A percentile compares a stretch with the other conserved stretches of the same genome.
Evolutionary conservation across 2,888 invertebrate species (phyloP).

Genomic region (Coleophora flavipennella): DNA sequence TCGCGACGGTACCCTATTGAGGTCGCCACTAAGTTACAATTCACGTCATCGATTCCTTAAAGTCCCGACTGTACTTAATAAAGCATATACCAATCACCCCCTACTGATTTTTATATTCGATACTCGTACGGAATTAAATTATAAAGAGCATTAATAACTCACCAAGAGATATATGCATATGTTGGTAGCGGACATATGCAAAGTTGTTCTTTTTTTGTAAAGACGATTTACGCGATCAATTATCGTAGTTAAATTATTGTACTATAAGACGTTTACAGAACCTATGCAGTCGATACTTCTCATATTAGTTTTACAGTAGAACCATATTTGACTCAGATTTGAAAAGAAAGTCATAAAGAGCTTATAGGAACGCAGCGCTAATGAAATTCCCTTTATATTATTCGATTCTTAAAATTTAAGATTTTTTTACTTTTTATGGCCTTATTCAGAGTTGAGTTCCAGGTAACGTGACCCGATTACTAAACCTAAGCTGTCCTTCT

Average conservation of each 20-base stretch:
- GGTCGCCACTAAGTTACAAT: constrained; percentile 23
- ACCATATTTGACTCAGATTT: no score
- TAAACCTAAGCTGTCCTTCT: no score
- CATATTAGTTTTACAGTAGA: no score
- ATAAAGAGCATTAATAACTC: constrained; percentile 58
- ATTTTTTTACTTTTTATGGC: no score
- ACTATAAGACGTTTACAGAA: no score
- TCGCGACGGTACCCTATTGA: constrained; percentile 14
- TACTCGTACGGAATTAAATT: constrained; percentile 60
- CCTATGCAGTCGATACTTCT: constrained; percentile 4
- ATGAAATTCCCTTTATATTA: no score
- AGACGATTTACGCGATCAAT: constrained; percentile 41
- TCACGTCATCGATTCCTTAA: constrained; percentile 38
- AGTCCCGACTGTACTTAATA: constrained; percentile 34
- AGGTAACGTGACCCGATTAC: no score
- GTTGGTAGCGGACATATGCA: constrained; percentile 41
- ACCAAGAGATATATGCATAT: constrained; percentile 49
- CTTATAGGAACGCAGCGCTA: no score
- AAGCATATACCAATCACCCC: constrained; percentile 47
- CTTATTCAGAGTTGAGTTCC: no score
- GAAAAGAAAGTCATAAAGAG: no score
- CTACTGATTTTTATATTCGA: constrained; percentile 65
- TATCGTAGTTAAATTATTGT: constrained; percentile 18
- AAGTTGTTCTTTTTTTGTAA: constrained; percentile 24
- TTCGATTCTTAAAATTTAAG: no score